Base-by-base conservation (phyloP, 2,113 vertebrate species). In the Oreochromis aureus region DNA sequence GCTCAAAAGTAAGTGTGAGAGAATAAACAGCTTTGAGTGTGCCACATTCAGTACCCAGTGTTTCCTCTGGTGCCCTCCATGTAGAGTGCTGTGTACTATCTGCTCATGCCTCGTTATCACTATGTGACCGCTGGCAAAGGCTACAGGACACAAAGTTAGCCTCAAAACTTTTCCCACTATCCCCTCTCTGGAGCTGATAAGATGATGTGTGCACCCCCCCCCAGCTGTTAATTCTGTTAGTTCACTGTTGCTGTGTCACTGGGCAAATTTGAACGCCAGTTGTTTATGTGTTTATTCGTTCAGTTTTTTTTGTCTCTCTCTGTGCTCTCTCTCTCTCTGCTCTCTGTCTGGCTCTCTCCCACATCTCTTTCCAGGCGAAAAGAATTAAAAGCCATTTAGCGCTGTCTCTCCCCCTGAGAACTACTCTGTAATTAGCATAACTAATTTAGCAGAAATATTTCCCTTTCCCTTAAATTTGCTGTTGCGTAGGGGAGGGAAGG, bases 361-460 rank as follows among this genome's bases (percentile, higher is more conserved):
- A 90, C 86, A 78, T 95, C 94, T 96, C 95, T 94, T 95, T 94
- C 94, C 93, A 96, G 92, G 96, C 94, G 63, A 93, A 94, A 95
- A 91, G 90, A 96, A 96, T 97, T 97, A 95, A 97, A 96, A 96
- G 95, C 95, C 93, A 95, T 96, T 97, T 96, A 96, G 94, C 85
- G 88, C 84, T 56, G 81, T 87, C 91, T 89, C 93, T 93, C 95
- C 93, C 91, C 94, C 87, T 61, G 94, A 96, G 95, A 96, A 87
- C 90, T 91, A 93, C 92, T 88, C 94, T 95, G 96, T 96, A 96
- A 97, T 97, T 96, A 96, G 94, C 96, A 97, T 96, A 95, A 96
- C 95, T 96, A 97, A 97, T 96, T 96, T 96, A 96, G 96, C 95
- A 94, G 95, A 96, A 96, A 96, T 95, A 95, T 96, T 95, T 95